Evolutionary conservation across 2,888 invertebrate genomes (phyloP).

Genomic region (Tachina grossa): DNA sequence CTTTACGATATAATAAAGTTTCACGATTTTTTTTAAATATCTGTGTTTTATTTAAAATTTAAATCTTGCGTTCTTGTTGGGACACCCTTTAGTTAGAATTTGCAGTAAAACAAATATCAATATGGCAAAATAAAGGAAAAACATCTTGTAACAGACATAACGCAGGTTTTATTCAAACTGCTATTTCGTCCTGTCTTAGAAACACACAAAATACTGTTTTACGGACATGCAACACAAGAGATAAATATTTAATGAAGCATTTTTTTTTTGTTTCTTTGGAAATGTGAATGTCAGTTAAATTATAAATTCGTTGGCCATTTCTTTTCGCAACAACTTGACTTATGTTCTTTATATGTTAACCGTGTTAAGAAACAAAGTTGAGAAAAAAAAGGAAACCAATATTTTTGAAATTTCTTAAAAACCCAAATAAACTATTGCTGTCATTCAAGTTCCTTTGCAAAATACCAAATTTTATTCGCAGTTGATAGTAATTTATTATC

Average conservation of each 20-base stretch:
- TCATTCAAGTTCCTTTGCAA: neutral
- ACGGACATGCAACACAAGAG: neutral
- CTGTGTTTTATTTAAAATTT: too few relatives aligned
- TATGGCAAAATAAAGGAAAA: constrained; percentile 9
- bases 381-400: constrained; percentile 12
- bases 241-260: constrained; percentile 42
- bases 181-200: constrained; percentile 7
- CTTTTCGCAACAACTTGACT: constrained; percentile 43
- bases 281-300: constrained; percentile 31
- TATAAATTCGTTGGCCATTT: constrained; percentile 22
- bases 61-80: too few relatives aligned
- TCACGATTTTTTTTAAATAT: too few relatives aligned
- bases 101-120: constrained; percentile 35
- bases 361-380: neutral
- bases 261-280: constrained; percentile 2
- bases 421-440: constrained; percentile 39
- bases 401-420: constrained; percentile 23
- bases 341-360: constrained; percentile 49
- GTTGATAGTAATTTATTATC: constrained; percentile 68
- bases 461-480: constrained; percentile 17
- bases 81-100: constrained; percentile 36
- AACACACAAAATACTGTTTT: constrained; percentile 9
- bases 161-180: constrained; percentile 13
- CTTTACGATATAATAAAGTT: too few relatives aligned
- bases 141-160: constrained; percentile 8